Evolutionary conservation across 2,797 vertebrate genomes (phyloP).

Genomic region (Picus viridis): DNA sequence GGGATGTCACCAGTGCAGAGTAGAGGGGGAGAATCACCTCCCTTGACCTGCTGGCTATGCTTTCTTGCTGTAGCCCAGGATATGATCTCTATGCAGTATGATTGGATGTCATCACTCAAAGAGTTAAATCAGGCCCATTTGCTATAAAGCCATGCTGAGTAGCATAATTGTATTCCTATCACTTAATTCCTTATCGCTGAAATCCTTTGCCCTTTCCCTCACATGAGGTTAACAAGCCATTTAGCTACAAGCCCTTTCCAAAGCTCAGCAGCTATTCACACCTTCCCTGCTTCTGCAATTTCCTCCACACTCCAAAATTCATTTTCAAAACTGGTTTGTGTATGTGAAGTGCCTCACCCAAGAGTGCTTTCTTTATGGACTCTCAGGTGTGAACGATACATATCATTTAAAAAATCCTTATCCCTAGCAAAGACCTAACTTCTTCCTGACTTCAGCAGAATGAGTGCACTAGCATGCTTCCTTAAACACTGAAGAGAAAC

Average conservation of each 20-base stretch:
- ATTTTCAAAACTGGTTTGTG: neutral
- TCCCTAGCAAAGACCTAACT: neutral
- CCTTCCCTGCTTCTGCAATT: neutral
- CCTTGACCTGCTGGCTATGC: no score
- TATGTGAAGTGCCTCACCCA: neutral
- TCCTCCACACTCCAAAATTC: neutral
- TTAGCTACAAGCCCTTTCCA: neutral
- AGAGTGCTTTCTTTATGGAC: neutral
- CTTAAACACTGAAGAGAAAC: neutral
- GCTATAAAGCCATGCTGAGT: neutral
- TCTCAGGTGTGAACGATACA: neutral
- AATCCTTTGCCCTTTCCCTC: neutral
- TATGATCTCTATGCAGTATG: neutral
- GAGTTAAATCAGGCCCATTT: neutral
- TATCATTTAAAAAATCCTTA: neutral
- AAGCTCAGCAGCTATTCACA: neutral
- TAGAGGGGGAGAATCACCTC: no score
- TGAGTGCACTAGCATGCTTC: neutral
- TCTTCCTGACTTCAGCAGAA: neutral
- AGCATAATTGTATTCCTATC: neutral
- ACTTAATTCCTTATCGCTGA: neutral
- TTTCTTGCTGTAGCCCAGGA: no score
- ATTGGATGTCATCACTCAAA: neutral
- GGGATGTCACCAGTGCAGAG: no score
- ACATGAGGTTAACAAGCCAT: neutral